Conservation (phyloP, 1,140 invertebrate genomes). For the Drosophila equinoxialis region DNA sequence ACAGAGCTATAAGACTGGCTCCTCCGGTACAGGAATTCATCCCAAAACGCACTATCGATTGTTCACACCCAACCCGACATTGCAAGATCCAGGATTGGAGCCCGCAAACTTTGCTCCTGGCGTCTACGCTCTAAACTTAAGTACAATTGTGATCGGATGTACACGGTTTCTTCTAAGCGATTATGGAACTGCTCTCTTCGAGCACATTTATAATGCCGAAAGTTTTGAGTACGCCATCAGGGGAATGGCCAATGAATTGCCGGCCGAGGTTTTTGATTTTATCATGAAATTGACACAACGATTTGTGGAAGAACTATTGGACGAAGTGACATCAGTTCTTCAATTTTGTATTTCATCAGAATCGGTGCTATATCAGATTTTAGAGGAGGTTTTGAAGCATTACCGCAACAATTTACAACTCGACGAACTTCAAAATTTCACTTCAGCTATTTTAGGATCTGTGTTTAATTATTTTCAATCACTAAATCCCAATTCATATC, state of each 20-base stretch:
- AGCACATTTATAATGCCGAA: conserved; percentile 45
- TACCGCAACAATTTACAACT: not conserved
- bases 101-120: conserved; percentile 37
- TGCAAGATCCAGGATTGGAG: conserved; percentile 16
- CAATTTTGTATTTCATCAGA: conserved; percentile 56
- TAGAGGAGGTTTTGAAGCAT: conserved; percentile 18
- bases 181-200: conserved; percentile 38
- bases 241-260: conserved; percentile 29
- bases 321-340: conserved; percentile 33
- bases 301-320: conserved; percentile 45
- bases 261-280: conserved; percentile 8
- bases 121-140: conserved; percentile 26
- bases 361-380: conserved; percentile 47
- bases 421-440: not conserved
- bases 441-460: conserved; percentile 13
- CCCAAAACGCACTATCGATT: conserved; percentile 12
- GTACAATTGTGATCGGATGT: conserved; percentile 39
- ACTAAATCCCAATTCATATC: conserved; percentile 57
- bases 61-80: conserved; percentile 4
- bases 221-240: conserved; percentile 39
- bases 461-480: conserved; percentile 45
- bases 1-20: conserved; percentile 5
- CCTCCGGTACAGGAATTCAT: not conserved
- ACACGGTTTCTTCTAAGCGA: conserved; percentile 9
- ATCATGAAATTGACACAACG: conserved; percentile 29